Evolutionary conservation across 2,888 invertebrate species (phyloP), one percentile per base, ranked within the genome.

Genomic region (Oasisia sp.): DNA sequence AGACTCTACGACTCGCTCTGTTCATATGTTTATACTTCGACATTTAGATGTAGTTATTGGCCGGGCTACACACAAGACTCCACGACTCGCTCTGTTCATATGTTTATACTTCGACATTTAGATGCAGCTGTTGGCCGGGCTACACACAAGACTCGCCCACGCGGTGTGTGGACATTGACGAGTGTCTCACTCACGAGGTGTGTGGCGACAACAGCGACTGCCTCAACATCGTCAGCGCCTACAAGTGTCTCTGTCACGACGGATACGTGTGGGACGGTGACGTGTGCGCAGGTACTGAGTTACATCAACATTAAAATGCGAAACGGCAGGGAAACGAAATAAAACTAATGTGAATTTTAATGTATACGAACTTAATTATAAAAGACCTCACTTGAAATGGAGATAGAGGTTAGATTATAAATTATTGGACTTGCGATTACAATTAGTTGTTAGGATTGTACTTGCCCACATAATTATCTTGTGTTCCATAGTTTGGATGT

Each of bases 201-300:
- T 91, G 91, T 32, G 90, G 58, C 4, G 32, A 90, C 32, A 19
- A 90, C 45, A 58, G 56, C 56, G 56, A 90, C 2, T 92, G 92
- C 19, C 12, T 44, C 14, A 58, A 92, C 90, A 91, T 32, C 32
- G 50, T 44, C 32, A 45, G 90, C 27, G 90, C 92, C 12, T 92
- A 90, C 92, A 32, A 32, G 32, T 92, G 92, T 32, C 27, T 32
- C 19, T 92, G 92, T 56, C 32, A 90, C 14, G 32, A 92, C 38
- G 92, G 92, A 38, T 92, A 32, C 90, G 12, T 32, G 19, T 45
- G 92, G 32, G 91, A 89, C 45, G 50, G 45, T 38, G 50, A 90
- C 7, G 32, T 90, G 1, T 92, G 92, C 56, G 90, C 91, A 90
- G 56, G 92, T 92, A 90, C 32, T 3, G 27, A 74, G 14, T 12